A percentile compares a stretch with the other conserved stretches of the same genome.
Conservation (phyloP, 2,888 invertebrate species). For the Hirtodrosophila confusa region DNA sequence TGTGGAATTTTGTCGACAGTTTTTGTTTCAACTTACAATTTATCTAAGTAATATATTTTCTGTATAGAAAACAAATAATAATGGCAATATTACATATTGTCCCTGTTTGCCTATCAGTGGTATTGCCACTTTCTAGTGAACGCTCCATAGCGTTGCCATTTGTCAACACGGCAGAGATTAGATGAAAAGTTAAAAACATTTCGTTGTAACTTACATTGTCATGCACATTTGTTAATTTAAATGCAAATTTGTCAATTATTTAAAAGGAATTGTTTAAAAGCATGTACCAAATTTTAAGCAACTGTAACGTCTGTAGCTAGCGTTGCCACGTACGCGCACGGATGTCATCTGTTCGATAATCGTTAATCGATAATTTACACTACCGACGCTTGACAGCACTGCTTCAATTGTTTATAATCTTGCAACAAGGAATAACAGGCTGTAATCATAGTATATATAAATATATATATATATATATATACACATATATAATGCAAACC, state of each 20-base stretch:
- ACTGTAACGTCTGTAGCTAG: constrained; percentile 23
- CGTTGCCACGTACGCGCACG: constrained; percentile 45
- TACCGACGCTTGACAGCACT: constrained; percentile 9
- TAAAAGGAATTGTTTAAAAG: neutral
- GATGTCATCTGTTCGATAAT: constrained; percentile 9
- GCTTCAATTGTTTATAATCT: constrained; percentile 8
- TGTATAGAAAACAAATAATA: constrained; percentile 46
- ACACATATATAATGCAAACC: constrained; percentile 36
- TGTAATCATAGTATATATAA: neutral
- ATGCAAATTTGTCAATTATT: neutral
- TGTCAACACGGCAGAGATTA: constrained; percentile 3
- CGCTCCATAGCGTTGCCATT: constrained; percentile 38
- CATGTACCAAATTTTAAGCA: neutral
- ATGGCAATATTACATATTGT: constrained; percentile 58
- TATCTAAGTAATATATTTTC: constrained; percentile 29
- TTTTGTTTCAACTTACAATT: constrained; percentile 35
- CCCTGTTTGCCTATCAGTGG: constrained; percentile 38
- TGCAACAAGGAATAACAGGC: neutral
- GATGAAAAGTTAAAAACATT: neutral
- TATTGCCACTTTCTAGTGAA: constrained; percentile 36
- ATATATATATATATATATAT: neutral
- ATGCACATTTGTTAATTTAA: neutral
- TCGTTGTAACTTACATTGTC: constrained; percentile 5
- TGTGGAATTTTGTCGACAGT: constrained; percentile 53
- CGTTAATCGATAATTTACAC: neutral